Base-by-base conservation (phyloP, 2,797 vertebrate species). In the Babyrousa celebensis region DNA sequence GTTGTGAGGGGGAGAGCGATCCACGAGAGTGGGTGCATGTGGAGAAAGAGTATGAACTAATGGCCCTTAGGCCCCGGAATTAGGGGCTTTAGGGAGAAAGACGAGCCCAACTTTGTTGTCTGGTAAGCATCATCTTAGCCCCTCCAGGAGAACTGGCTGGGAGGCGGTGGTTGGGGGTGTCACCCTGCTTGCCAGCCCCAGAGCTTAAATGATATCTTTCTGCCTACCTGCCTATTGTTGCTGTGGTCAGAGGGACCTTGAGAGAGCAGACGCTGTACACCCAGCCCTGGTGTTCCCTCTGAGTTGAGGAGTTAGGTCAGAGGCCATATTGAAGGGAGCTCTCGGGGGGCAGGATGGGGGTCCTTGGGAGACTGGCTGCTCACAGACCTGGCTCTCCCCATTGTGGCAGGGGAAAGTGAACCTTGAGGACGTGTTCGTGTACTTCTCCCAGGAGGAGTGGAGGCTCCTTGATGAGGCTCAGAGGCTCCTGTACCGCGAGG, bases 401-500 rank as follows among this genome's bases (percentile, higher is more conserved):
- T 36, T 70, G 70, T 78, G 67, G 75, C 96, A 96, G 86, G 94
- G n/a, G 40, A 74, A 91, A 58, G 72, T 97, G 94, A 89, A 36
- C 72, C 92, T 97, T 90, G 92, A 95, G 60, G 96, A 97, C 0
- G 95, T 97, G 85, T 65, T 75, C 23, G 80, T 97, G 63, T 71
- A 58, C 94, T 96, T 97, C 94, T 97, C 95, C 80, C 92, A 40
- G 71, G 96, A 96, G 52, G 96, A 97, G 80, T 97, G 95, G 96
- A 65, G 40, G 36, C 95, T 97, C 74, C 96, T 97, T 63, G 95
- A 95, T 74, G 94, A 96, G 18, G 32, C 94, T 87, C 95, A 97
- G 94, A 92, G 89, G n/a, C 43, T 48, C 65, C 95, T 97, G 75
- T 97, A 96, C 95, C 60, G 20, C 0, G 70, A 97, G n/a, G 96